Base-by-base conservation (phyloP, 2,888 invertebrate species). In the Tinea trinotella region DNA sequence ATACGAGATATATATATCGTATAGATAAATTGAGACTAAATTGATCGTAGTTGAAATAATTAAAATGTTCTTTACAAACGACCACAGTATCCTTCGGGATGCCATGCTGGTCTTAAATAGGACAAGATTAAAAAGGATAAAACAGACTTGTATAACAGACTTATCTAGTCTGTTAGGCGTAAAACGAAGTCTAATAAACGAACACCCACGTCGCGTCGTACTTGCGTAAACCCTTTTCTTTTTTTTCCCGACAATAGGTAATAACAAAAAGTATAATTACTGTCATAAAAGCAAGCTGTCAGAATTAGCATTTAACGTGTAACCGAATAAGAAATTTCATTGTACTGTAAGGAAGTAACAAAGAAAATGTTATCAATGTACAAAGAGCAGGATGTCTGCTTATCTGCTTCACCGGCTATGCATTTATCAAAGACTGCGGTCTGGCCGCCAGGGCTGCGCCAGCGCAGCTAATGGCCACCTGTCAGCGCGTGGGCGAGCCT, bases 401-500 rank as follows among this genome's bases (percentile, higher is more conserved):
- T 71, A 69, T 72, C 71, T 68, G 58, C 56, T 56, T 64, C 57
- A 62, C 50, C 62, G 59, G 61, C 60, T 66, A 64, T 61, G 62
- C 65, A 68, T 72, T 71, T 68, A 70, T 70, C 67, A 71, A 62
- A 58, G 58, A 57, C 54, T 57, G 56, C 10, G 60, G 61, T 60
- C 63, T 59, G 62, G 70, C 71, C 71, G 61, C 64, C 66, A 67
- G 71, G 69, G 66, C 66, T 62, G 65, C 66, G 64, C 66, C 56
- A 24, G 65, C 65, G 67, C 67, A 63, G 56, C 57, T 76, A 78
- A 80, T 76, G 66, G 71, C 59, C 61, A 68, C 63, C 76, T 80
- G 79, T 79, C 81, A 74, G 61, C 69, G 71, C 69, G 80, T 78
- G 73, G 79, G 78, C 71, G 76, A 72, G 69, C 24, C 20, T 12